Conservation (phyloP, 2,113 vertebrate species). For the Cyanoderma ruficeps region DNA sequence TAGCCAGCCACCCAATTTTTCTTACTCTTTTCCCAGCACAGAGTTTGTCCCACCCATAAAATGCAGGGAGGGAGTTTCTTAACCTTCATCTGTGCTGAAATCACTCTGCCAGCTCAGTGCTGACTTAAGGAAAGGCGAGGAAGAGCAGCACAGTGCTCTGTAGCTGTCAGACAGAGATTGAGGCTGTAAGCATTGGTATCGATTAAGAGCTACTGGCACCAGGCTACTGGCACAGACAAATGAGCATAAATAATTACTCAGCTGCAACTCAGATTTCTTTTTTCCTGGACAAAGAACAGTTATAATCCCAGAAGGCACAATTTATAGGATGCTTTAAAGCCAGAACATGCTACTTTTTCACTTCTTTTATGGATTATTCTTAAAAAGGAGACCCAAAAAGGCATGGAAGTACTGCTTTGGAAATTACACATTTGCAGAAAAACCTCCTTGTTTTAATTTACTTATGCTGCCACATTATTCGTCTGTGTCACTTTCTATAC, state of each 20-base stretch:
- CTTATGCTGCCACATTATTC: not conserved
- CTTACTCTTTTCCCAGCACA: not conserved
- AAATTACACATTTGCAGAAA: slow-evolving; percentile 5
- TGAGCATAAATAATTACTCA: slow-evolving; percentile 18
- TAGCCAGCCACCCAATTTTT: not conserved
- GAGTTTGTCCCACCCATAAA: not conserved
- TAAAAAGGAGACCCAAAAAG: not conserved
- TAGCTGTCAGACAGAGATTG: not conserved
- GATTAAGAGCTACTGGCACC: not conserved
- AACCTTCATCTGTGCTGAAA: not conserved
- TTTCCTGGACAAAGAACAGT: slow-evolving; percentile 10
- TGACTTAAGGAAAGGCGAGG: not conserved
- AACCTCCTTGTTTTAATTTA: not conserved
- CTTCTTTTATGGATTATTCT: slow-evolving; percentile 17
- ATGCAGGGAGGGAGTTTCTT: not conserved
- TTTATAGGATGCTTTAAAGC: not conserved
- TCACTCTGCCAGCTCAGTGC: not conserved
- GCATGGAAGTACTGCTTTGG: not conserved
- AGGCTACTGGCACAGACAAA: not conserved
- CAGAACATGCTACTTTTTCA: not conserved
- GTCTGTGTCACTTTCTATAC: not conserved
- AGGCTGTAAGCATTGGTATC: not conserved
- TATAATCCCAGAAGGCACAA: not conserved
- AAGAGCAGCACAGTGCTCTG: not conserved
- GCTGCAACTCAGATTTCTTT: slow-evolving; percentile 21